These are phyloP conservation scores for Sinella curviseta DNA, from an alignment of 1,140 invertebrate genomes.

Conservation along the genomic window DNA sequence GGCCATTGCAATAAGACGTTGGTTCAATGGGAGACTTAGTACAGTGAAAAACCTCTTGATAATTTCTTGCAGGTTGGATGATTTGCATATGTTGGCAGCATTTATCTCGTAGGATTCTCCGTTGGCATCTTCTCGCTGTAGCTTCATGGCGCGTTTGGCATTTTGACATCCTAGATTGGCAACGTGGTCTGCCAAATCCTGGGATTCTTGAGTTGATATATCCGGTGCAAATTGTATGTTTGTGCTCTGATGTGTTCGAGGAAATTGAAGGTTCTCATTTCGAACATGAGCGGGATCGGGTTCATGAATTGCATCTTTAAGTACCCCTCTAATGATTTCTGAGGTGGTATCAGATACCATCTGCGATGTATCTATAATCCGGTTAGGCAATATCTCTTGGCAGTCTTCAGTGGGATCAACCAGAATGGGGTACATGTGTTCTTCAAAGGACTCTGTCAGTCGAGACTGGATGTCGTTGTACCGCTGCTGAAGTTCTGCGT, in stretches of 20 bases:
- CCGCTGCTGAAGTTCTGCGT: not conserved
- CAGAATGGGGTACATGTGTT: not conserved
- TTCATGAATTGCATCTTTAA: not conserved
- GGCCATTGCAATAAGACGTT: not conserved
- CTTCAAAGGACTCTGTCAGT: not conserved
- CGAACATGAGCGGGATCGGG: not conserved
- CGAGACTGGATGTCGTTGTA: not conserved
- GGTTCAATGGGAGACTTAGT: not conserved
- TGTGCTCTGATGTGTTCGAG: not conserved
- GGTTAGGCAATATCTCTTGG: not conserved
- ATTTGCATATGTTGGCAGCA: not conserved
- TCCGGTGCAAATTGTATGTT: not conserved
- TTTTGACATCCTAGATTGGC: not conserved
- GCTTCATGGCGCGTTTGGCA: not conserved
- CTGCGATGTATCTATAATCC: not conserved
- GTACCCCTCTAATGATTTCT: not conserved
- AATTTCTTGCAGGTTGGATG: too few species aligned
- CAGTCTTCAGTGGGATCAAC: not conserved
- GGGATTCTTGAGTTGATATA: not conserved
- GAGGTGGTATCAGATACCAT: not conserved
- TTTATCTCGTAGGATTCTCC: not conserved
- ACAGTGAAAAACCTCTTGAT: not conserved
- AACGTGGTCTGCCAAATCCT: not conserved
- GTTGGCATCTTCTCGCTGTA: not conserved
- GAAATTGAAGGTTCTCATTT: not conserved